These are phyloP conservation scores for Temnothorax rugatulus DNA, from an alignment of 2,888 invertebrate genomes.

Conservation along the genomic window DNA sequence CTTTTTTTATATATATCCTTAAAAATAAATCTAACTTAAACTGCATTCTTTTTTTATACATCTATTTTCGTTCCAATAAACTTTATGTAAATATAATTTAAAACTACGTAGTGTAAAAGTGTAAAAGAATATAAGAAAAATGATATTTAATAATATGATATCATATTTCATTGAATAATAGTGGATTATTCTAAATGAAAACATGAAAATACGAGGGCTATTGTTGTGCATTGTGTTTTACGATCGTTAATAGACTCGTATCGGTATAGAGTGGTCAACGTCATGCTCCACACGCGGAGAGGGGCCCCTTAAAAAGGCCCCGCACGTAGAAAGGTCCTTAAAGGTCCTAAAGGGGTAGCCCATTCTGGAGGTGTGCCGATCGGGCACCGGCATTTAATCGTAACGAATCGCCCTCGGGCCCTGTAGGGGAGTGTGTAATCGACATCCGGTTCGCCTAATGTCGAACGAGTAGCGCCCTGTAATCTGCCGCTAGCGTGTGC, in stretches of 20 bases:
- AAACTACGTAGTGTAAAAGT: not conserved
- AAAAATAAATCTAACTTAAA: not conserved
- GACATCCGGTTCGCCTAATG: conserved; percentile 79
- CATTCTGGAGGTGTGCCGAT: conserved; percentile 53
- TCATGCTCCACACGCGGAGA: conserved; percentile 29
- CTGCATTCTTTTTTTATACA: not conserved
- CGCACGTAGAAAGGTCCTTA: conserved; percentile 54
- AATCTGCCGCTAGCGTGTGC: conserved; percentile 75
- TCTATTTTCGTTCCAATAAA: not conserved
- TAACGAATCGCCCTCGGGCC: conserved; percentile 70
- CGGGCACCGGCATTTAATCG: conserved; percentile 69
- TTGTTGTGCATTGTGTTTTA: conserved; percentile 37
- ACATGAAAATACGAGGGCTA: conserved; percentile 15
- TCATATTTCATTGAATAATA: conserved; percentile 18
- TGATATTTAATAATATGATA: not conserved
- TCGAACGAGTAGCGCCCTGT: conserved; percentile 77
- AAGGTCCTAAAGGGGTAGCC: conserved; percentile 53
- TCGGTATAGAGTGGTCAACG: conserved; percentile 52
- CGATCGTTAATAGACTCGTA: conserved; percentile 45
- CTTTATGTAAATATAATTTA: not conserved
- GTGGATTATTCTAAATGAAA: conserved; percentile 18
- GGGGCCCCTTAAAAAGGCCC: conserved; percentile 32
- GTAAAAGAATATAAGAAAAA: conserved; percentile 5
- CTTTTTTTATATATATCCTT: not conserved
- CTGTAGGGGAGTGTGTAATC: conserved; percentile 77